Evolutionary conservation across 1,140 invertebrate genomes (phyloP), one percentile per base, ranked within the genome.

Genomic region (Panonychus citri): DNA sequence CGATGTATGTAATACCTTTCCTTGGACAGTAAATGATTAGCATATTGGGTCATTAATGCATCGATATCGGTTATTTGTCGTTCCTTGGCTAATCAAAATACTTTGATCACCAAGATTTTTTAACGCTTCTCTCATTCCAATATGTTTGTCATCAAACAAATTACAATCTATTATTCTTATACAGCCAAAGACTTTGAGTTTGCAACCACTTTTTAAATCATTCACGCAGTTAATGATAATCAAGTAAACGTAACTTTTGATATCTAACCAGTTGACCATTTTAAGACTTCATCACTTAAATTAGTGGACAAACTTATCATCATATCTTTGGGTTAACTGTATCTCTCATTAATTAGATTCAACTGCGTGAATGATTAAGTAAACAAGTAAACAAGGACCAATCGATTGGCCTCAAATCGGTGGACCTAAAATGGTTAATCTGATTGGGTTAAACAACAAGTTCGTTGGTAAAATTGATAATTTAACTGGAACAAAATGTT

Each of bases 101-200:
- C 60, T 86, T 79, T 86, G 83, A 67, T 95, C 82, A 0, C 87
- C 91, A 48, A 94, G 83, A 61, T 83, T 81, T 64, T 83, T 83
- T 68, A 83, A 87, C 0, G 83, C 86, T 56, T 82, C 78, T 64
- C 88, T 83, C 63, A 90, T 73, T 64, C 90, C 80, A 27, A n/a
- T n/a, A n/a, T n/a, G n/a, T n/a, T n/a, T n/a, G n/a, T n/a, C 19
- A 8, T 2, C 2, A 5, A 19, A 46, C n/a, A 5, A 46, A 46
- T 46, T 2, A 2, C n/a, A n/a, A 43, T 17, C 17, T 43, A n/a
- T 7, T 43, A n/a, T 17, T 43, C 19, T 46, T 19, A n/a, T n/a
- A n/a, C n/a, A n/a, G n/a, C n/a, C n/a, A n/a, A n/a, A n/a, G n/a
- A n/a, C n/a, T n/a, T n/a, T n/a, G n/a, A n/a, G n/a, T n/a, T n/a